Evolutionary conservation across 2,797 vertebrate genomes (phyloP), one percentile per base, ranked within the genome.

Genomic region (Hydrolagus colliei): DNA sequence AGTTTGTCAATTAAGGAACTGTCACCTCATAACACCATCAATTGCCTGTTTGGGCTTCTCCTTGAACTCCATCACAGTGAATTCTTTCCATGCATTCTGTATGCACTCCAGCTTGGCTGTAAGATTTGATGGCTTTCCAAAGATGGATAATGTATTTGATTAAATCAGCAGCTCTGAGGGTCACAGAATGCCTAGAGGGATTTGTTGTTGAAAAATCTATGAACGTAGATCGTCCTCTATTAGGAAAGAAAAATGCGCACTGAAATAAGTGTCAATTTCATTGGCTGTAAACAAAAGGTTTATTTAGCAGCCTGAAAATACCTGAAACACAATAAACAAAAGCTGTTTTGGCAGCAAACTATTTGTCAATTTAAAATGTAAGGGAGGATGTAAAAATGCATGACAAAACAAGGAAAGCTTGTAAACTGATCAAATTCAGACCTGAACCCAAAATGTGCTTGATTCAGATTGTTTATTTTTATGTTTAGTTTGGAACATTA

Each of bases 91-190:
- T 13, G 32, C 27, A 12, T 12, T 18, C 78, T 82, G 27, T 16
- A 18, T 41, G 63, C 63, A 67, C 7, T 12, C 6, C 59, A 6
- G 13, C 61, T 80, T 74, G 1, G 8, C 27, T 22, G 12, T 14
- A 82, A 8, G 27, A 67, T 67, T 82, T 18, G 63, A 68, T 82
- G 67, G 20, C 63, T 82, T 82, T 82, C 27, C 63, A 82, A 82
- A 68, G 35, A 62, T 1, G 1, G 27, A 68, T 79, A 32, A 67
- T 20, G 27, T 16, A 13, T 52, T 52, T 35, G 78, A 27, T 16
- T 35, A 65, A 13, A 82, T 68, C 63, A 35, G 61, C 59, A 63
- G 41, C 20, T 61, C n/a, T 63, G 59, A 79, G 14, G 22, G 67
- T 22, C 14, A 16, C 22, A 82, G 67, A 27, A 67, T 20, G 12